Evolutionary conservation across 2,113 vertebrate genomes (phyloP).

Genomic region (Camelus bactrianus): DNA sequence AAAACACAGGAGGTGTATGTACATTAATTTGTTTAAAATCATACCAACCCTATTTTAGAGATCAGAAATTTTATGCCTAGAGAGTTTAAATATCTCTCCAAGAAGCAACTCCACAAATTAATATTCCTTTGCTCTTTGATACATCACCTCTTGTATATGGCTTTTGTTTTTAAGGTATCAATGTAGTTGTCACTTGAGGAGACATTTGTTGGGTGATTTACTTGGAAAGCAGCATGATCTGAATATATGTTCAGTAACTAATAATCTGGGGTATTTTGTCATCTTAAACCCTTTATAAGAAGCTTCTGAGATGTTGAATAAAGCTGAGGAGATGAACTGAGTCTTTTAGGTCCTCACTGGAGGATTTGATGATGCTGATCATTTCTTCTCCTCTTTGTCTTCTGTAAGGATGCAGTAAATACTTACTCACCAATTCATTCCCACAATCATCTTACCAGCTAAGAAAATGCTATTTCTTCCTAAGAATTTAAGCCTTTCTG

Average conservation of each 20-base stretch:
- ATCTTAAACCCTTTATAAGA: not conserved
- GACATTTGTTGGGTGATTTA: slow-evolving; percentile 10
- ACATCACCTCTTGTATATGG: not conserved
- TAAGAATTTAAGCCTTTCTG: not conserved
- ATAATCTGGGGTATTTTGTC: not conserved
- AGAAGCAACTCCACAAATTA: not conserved
- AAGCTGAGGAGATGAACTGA: not conserved
- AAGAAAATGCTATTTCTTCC: not conserved
- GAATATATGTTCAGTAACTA: slow-evolving; percentile 6
- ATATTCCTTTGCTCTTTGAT: not conserved
- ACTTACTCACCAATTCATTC: not conserved
- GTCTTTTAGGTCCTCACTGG: not conserved
- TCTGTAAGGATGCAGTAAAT: not conserved
- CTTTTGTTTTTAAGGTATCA: not conserved
- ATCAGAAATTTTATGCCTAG: not conserved
- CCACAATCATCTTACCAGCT: not conserved
- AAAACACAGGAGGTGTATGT: not conserved
- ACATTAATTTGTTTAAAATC: not conserved
- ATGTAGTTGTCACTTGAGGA: not conserved
- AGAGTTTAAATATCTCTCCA: slow-evolving; percentile 24
- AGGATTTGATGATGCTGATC: not conserved
- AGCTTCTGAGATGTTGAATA: not conserved
- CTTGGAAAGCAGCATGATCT: not conserved
- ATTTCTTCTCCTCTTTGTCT: not conserved
- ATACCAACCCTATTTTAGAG: not conserved